Evolutionary conservation across 2,113 vertebrate species (phyloP).

Genomic region (Ifrita kowaldi): DNA sequence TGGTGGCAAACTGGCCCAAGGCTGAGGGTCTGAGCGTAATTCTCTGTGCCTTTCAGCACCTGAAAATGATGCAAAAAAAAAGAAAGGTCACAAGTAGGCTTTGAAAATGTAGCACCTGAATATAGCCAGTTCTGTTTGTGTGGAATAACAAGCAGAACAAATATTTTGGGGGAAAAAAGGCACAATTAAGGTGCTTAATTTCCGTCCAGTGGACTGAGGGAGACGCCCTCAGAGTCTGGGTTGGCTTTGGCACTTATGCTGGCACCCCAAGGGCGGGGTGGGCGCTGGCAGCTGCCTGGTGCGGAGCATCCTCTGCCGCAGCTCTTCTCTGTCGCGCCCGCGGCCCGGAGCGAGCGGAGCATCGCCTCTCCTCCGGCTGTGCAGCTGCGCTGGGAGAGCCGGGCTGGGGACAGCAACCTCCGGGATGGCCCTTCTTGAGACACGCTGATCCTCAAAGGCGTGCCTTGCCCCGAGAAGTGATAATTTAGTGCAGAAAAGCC

Average conservation of each 20-base stretch:
- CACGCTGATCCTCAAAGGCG: background rate
- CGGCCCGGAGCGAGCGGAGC: background rate
- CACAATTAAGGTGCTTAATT: background rate
- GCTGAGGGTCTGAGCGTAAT: background rate
- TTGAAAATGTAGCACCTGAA: background rate
- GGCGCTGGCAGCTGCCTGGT: fast-evolving
- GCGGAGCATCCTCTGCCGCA: fast-evolving
- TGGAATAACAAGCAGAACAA: background rate
- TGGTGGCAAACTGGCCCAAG: background rate
- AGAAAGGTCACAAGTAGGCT: background rate
- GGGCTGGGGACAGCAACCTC: background rate
- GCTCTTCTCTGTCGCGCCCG: fast-evolving
- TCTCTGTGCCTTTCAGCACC: background rate
- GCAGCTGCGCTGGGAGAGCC: background rate
- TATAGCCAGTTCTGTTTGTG: background rate
- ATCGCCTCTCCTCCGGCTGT: background rate
- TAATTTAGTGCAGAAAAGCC: background rate
- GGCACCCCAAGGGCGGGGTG: background rate
- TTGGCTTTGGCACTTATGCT: background rate
- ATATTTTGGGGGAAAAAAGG: background rate
- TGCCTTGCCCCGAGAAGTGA: background rate
- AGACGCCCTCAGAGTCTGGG: fast-evolving
- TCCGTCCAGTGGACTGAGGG: background rate
- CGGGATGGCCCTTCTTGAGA: background rate
- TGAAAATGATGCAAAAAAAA: background rate